Evolutionary conservation across 2,113 vertebrate genomes (phyloP).

Genomic region (Pluvialis apricaria): DNA sequence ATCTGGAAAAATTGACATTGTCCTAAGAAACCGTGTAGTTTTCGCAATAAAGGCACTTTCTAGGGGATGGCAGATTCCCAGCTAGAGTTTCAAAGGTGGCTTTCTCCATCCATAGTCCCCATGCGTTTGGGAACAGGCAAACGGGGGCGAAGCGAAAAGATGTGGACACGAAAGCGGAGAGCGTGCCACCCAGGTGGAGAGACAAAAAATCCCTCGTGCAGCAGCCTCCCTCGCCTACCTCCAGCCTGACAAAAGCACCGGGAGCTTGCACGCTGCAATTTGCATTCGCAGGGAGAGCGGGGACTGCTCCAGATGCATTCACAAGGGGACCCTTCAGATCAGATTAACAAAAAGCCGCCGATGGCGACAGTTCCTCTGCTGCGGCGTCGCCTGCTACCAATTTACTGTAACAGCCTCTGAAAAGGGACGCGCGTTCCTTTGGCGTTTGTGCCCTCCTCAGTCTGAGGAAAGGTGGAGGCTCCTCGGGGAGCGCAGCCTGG

Average conservation of each 20-base stretch:
- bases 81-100: neutral
- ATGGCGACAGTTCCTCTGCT: neutral
- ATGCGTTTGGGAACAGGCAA: rapidly evolving
- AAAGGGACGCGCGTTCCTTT: neutral
- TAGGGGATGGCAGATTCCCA: neutral
- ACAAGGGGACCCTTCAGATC: neutral
- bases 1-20: neutral
- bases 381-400: neutral
- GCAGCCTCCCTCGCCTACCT: rapidly evolving
- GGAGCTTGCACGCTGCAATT: neutral
- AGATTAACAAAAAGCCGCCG: neutral
- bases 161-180: rapidly evolving
- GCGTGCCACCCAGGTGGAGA: rapidly evolving
- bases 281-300: neutral
- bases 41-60: neutral
- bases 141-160: rapidly evolving
- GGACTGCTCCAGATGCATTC: neutral
- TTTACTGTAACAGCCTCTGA: neutral
- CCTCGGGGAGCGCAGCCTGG: neutral
- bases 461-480: neutral
- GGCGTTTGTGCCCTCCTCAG: rapidly evolving
- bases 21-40: neutral
- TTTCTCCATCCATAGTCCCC: neutral
- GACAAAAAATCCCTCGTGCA: neutral
- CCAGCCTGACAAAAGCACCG: neutral